phyloP scores from a whole-genome alignment of 2,888 invertebrate species.

The Nematopogon swammerdamellus region DNA sequence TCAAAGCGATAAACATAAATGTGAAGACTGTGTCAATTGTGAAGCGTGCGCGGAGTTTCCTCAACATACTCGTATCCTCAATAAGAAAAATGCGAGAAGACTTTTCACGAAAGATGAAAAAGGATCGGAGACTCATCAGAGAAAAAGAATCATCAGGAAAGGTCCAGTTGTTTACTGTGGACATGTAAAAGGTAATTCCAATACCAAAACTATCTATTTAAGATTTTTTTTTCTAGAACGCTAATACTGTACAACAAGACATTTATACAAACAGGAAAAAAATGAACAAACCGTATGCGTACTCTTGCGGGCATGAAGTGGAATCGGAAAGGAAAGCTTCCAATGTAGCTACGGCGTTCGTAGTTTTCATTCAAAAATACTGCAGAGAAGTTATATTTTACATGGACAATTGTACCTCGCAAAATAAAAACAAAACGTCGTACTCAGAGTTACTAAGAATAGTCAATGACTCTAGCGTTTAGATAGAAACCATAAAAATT shows the following conservation, averaged over 20 bases:
- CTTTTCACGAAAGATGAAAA: no score
- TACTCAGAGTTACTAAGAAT: not conserved
- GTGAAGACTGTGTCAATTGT: no score
- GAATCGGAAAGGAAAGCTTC: not conserved
- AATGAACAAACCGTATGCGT: not conserved
- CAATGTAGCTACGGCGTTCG: not conserved
- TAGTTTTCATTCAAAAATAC: not conserved
- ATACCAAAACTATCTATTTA: not conserved
- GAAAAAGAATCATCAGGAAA: not conserved
- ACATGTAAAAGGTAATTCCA: not conserved
- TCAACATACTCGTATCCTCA: no score
- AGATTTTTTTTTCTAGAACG: slow-evolving; percentile 1
- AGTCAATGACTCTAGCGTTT: not conserved
- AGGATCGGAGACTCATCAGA: no score
- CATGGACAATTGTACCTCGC: not conserved
- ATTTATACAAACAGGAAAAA: not conserved
- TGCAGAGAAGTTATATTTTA: not conserved
- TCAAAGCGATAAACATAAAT: no score
- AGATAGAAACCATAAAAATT: not conserved
- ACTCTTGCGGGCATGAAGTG: not conserved
- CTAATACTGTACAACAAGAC: not conserved
- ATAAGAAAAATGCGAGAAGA: no score
- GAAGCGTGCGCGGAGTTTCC: no score
- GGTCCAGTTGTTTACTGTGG: not conserved
- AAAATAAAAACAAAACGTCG: not conserved